Conservation (phyloP, 2,113 vertebrate genomes). For the Hucho hucho region DNA sequence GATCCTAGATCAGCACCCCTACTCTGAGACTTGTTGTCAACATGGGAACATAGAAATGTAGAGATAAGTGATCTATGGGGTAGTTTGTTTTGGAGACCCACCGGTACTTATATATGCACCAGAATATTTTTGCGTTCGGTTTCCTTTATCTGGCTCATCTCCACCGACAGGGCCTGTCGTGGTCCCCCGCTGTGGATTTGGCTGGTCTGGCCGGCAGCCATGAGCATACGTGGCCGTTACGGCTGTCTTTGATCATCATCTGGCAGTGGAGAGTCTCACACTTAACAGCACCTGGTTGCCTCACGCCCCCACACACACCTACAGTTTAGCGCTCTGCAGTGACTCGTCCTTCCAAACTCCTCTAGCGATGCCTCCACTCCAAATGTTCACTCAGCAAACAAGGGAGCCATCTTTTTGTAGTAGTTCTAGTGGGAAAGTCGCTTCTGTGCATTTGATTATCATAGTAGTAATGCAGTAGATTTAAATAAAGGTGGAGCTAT, state of each 20-base stretch:
- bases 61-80: constrained; percentile 21
- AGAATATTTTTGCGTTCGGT: constrained; percentile 25
- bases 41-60: constrained; percentile 22
- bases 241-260: constrained; percentile 71
- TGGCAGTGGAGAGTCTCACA: constrained; percentile 57
- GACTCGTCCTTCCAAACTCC: constrained; percentile 56
- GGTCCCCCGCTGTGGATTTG: constrained; percentile 35
- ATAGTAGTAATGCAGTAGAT: background rate
- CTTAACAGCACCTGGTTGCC: constrained; percentile 65
- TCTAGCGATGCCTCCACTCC: constrained; percentile 41
- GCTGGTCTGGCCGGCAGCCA: constrained; percentile 53
- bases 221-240: constrained; percentile 55
- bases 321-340: constrained; percentile 35
- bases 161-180: constrained; percentile 37
- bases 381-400: constrained; percentile 43
- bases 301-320: constrained; percentile 42
- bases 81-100: constrained; percentile 22
- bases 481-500: background rate
- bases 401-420: background rate
- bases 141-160: constrained; percentile 42
- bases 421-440: background rate
- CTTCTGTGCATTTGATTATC: background rate
- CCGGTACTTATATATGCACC: constrained; percentile 4
- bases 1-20: no score
- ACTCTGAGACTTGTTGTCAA: no score